Base-by-base conservation (phyloP, 2,113 vertebrate genomes). In the Stegastes partitus region DNA sequence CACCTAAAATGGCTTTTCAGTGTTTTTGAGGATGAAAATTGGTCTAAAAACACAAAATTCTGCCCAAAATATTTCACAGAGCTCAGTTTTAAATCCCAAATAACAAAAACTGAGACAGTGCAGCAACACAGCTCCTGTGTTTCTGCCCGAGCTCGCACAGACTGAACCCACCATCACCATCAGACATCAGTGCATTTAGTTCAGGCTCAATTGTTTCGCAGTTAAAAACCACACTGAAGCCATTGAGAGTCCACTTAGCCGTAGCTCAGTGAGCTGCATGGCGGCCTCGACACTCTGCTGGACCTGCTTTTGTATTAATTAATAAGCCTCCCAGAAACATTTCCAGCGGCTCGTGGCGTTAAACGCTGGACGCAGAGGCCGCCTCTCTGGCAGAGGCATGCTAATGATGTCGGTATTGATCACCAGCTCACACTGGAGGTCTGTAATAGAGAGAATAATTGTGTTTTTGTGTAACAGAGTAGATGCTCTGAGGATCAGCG, bases 321-420 rank as follows among this genome's bases (percentile, higher is more conserved):
- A 34, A 34, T 34, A 34, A 34, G 31, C 31, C 31, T 34, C 31
- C 10, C 37, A 50, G 66, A 69, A 84, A 69, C 54, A 73, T 84
- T 69, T 81, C 54, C 49, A 72, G 21, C 25, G 64, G 58, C 74
- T 85, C 70, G 44, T 21, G 50, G 56, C 22, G 39, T 71, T 75
- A 70, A 87, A 73, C 68, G 71, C 65, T 77, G 22, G 78, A 74
- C 76, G 81, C 44, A 50, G 22, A 50, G 53, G 42, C 39, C 59
- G 57, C 39, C 6, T 28, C 68, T 83, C 15, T 50, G 68, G 16
- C 55, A 25, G 77, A 56, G 64, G 62, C 67, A 53, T 68, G 50
- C 65, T 85, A 71, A 86, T 81, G 68, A 82, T 75, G 64, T 51
- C 51, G 0, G 28, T 74, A 84, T 81, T 77, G 84, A 86, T 88